Conservation (phyloP, 1,140 invertebrate genomes). For the Papilio machaon region DNA sequence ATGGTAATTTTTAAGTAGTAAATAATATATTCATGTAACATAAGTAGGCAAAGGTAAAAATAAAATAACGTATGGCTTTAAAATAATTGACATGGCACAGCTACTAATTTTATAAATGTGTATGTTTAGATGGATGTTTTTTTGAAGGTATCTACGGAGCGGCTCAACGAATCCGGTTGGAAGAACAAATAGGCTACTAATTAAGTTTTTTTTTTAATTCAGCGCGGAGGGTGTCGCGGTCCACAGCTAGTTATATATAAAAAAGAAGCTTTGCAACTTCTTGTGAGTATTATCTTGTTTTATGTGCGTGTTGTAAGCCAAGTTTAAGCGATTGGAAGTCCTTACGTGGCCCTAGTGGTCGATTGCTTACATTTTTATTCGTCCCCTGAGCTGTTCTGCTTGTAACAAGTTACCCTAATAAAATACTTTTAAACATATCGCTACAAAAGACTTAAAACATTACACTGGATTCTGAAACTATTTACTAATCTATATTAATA, state of each 20-base stretch:
- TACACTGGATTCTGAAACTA: not conserved
- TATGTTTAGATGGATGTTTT: too few species aligned
- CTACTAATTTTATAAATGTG: too few species aligned
- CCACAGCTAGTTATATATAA: not conserved
- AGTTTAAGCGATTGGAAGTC: conserved; percentile 29
- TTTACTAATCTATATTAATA: not conserved
- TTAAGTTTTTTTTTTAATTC: too few species aligned
- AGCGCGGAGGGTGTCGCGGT: too few species aligned
- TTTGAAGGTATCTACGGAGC: too few species aligned
- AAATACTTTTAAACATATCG: conserved; percentile 8
- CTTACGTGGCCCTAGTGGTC: conserved; percentile 16
- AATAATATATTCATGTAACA: too few species aligned
- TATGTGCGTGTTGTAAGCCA: conserved; percentile 1
- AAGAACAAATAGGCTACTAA: too few species aligned
- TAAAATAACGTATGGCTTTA: too few species aligned
- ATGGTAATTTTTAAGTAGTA: too few species aligned
- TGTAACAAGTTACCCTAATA: conserved; percentile 11
- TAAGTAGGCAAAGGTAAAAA: too few species aligned
- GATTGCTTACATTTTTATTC: conserved; percentile 25
- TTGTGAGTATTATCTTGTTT: conserved; percentile 2
- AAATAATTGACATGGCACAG: too few species aligned
- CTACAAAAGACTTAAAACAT: not conserved
- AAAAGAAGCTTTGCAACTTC: not conserved
- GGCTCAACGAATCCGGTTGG: too few species aligned
- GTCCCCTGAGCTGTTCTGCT: conserved; percentile 6